Percentiles rank a stretch among this genome's conserved stretches.
phyloP scores from a whole-genome alignment of 2,797 vertebrate genomes.

The Pteronotus mesoamericanus region DNA sequence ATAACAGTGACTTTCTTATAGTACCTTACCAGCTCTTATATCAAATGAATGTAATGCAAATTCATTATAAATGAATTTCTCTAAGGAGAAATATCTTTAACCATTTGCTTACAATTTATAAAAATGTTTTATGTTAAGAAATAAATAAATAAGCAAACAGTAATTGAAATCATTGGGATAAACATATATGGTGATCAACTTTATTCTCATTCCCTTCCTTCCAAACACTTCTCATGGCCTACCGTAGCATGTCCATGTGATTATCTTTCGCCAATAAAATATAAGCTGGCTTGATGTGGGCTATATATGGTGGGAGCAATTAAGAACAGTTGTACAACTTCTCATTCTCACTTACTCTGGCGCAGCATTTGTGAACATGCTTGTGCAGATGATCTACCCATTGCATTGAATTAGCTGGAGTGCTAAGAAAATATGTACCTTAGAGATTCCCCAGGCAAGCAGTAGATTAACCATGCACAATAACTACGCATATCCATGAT shows the following conservation, averaged over 20 bases:
- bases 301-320: neutral
- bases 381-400: neutral
- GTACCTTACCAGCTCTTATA: slow-evolving; percentile 53
- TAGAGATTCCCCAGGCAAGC: neutral
- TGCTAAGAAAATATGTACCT: neutral
- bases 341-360: neutral
- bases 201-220: neutral
- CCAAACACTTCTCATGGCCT: neutral
- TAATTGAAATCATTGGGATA: neutral
- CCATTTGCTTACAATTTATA: slow-evolving; percentile 63
- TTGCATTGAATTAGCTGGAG: neutral
- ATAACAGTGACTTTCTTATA: slow-evolving; percentile 64
- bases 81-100: slow-evolving; percentile 30
- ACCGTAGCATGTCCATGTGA: neutral
- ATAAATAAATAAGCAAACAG: neutral
- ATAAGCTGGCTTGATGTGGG: neutral
- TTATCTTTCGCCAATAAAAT: neutral
- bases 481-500: neutral
- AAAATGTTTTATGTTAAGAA: slow-evolving; percentile 59
- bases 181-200: neutral
- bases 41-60: neutral
- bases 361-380: neutral
- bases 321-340: neutral
- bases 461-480: neutral
- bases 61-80: neutral